A percentile compares a stretch with the other conserved stretches of the same genome.
Conservation (phyloP, 2,797 vertebrate genomes). For the Tokudaia muenninki region DNA sequence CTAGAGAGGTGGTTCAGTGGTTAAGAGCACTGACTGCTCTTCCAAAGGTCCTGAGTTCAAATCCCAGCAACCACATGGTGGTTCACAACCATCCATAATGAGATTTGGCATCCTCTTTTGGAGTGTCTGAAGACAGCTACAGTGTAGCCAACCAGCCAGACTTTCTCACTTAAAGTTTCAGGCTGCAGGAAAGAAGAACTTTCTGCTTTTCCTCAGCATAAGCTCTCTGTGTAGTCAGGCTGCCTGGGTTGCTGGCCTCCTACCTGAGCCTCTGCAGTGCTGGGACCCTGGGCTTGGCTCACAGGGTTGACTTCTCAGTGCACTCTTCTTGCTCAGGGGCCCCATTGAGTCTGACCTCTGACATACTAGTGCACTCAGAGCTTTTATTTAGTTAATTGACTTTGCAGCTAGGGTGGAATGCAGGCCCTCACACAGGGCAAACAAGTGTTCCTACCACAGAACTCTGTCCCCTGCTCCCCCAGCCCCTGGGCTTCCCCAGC, state of each 20-base stretch:
- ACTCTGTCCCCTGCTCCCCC: too few species aligned
- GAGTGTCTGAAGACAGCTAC: too few species aligned
- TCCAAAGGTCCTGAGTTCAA: too few species aligned
- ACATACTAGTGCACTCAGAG: too few species aligned
- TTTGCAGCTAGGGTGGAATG: neutral
- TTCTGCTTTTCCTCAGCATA: neutral
- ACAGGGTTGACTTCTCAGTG: neutral
- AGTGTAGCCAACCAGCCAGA: neutral
- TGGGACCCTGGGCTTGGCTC: too few species aligned
- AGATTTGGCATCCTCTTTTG: too few species aligned
- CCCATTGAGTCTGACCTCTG: neutral
- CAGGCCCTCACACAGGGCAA: neutral
- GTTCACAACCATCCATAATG: too few species aligned
- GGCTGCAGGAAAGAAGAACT: neutral
- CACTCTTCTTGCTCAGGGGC: neutral
- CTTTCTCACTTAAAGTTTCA: neutral
- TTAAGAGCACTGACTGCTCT: too few species aligned
- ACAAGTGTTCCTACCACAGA: neutral
- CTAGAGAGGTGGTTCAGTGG: too few species aligned
- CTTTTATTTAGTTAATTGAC: neutral
- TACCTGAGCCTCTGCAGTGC: neutral
- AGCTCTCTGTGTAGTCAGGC: neutral
- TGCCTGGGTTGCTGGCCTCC: neutral
- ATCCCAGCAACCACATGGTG: too few species aligned
- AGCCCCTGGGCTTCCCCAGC: neutral